A percentile compares a stretch with the other conserved stretches of the same genome.
These are phyloP conservation scores for Botrylloides violaceus DNA, from an alignment of 23 tunicate genomes.

Conservation along the genomic window DNA sequence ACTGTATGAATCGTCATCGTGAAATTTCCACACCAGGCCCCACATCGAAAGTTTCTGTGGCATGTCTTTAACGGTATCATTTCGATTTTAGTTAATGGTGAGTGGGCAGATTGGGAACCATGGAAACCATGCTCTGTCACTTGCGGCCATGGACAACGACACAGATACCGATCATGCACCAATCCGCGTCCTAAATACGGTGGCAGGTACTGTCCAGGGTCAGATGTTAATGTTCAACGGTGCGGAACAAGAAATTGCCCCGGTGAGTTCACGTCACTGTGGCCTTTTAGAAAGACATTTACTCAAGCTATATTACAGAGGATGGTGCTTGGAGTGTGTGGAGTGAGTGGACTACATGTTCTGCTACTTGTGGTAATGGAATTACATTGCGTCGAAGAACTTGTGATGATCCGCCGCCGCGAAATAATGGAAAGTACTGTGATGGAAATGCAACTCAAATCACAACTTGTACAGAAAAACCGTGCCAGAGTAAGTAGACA, in stretches of 20 bases:
- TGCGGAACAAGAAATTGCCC: slow-evolving; percentile 83
- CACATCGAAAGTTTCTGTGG: no score
- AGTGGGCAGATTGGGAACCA: slow-evolving; percentile 71
- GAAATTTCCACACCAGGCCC: no score
- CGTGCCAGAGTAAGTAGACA: slow-evolving; percentile 50
- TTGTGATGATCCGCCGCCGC: slow-evolving; percentile 78
- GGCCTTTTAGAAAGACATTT: not conserved
- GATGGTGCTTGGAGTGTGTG: slow-evolving; percentile 88
- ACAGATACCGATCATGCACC: slow-evolving; percentile 76
- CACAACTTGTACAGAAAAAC: slow-evolving; percentile 21
- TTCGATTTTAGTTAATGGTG: slow-evolving; percentile 71
- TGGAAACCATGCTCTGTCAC: slow-evolving; percentile 83
- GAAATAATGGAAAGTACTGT: slow-evolving; percentile 59
- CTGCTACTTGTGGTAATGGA: slow-evolving; percentile 85
- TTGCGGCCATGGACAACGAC: slow-evolving; percentile 81
- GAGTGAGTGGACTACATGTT: slow-evolving; percentile 73
- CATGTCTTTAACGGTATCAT: no score
- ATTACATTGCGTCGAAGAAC: slow-evolving; percentile 29
- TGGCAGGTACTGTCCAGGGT: slow-evolving; percentile 85
- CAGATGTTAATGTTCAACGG: slow-evolving; percentile 44
- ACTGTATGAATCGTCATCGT: no score
- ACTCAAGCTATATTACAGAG: slow-evolving; percentile 13
- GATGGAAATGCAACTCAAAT: slow-evolving; percentile 70
- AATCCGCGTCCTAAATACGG: slow-evolving; percentile 81
- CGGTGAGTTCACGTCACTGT: slow-evolving; percentile 23